Conservation (phyloP, 1,140 invertebrate genomes). For the Penaeus chinensis region DNA sequence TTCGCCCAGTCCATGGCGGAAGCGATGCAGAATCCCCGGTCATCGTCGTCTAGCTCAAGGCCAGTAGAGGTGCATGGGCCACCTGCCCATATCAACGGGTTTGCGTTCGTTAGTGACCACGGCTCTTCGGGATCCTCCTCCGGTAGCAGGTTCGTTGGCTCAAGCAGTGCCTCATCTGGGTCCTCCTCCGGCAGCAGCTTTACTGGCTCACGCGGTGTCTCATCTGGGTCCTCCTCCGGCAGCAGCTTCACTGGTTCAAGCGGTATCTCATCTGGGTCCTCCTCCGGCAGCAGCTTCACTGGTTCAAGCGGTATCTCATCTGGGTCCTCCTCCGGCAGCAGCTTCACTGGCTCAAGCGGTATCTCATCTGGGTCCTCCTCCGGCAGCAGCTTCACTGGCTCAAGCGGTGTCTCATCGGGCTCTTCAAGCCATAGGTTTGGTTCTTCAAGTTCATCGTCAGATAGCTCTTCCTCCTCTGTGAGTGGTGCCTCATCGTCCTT, state of each 20-base stretch:
- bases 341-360: too few species aligned
- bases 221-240: background rate
- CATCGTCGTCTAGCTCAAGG: slow-evolving; percentile 26
- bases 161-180: background rate
- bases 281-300: background rate
- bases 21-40: slow-evolving; percentile 31
- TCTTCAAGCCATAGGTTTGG: too few species aligned
- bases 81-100: background rate
- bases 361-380: too few species aligned
- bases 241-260: too few species aligned
- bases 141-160: too few species aligned
- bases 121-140: slow-evolving; percentile 8
- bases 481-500: background rate
- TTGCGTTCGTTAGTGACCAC: background rate
- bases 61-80: background rate
- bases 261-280: slow-evolving; percentile 26
- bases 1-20: slow-evolving; percentile 53
- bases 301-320: too few species aligned
- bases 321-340: background rate
- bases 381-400: too few species aligned
- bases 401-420: too few species aligned
- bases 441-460: background rate
- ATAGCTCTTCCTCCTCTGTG: background rate
- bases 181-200: background rate
- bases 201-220: background rate